A percentile compares a stretch with the other conserved stretches of the same genome.
These are phyloP conservation scores for Ellobium chinense DNA, from an alignment of 2,888 invertebrate species.

Conservation along the genomic window DNA sequence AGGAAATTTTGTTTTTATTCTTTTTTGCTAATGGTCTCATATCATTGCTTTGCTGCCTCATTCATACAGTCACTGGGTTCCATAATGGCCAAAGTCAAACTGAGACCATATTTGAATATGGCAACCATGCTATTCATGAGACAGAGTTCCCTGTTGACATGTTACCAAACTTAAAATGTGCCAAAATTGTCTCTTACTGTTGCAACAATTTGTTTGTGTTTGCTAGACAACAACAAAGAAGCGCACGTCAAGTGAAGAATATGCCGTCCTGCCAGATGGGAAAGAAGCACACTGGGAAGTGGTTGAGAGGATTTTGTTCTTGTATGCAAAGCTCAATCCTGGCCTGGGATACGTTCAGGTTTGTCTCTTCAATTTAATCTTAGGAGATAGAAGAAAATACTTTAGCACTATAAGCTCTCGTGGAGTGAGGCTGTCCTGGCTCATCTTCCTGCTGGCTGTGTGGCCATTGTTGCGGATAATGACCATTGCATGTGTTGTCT, in stretches of 20 bases:
- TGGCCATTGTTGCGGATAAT: too few species aligned
- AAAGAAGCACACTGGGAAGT: conserved; percentile 99
- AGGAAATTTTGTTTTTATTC: too few species aligned
- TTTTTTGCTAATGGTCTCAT: too few species aligned
- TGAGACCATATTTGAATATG: not conserved
- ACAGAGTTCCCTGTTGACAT: not conserved
- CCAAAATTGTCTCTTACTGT: too few species aligned
- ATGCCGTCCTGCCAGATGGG: conserved; percentile 86
- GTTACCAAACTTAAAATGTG: not conserved
- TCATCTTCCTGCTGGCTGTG: too few species aligned
- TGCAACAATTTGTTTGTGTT: not conserved
- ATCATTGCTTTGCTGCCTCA: too few species aligned
- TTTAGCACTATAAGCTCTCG: too few species aligned
- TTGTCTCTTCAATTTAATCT: too few species aligned
- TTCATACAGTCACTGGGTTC: too few species aligned
- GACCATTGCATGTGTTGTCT: too few species aligned
- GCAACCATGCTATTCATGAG: not conserved
- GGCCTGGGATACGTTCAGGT: conserved; percentile 90
- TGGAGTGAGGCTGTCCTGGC: too few species aligned
- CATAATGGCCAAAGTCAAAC: not conserved
- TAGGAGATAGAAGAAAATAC: too few species aligned
- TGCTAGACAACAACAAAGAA: conserved; percentile 59
- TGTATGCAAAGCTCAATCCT: conserved; percentile 98
- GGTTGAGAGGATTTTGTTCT: conserved; percentile 95
- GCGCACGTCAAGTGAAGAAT: conserved; percentile 65